These are phyloP conservation scores for Pollenia angustigena DNA, from an alignment of 2,888 invertebrate genomes.

Conservation along the genomic window DNA sequence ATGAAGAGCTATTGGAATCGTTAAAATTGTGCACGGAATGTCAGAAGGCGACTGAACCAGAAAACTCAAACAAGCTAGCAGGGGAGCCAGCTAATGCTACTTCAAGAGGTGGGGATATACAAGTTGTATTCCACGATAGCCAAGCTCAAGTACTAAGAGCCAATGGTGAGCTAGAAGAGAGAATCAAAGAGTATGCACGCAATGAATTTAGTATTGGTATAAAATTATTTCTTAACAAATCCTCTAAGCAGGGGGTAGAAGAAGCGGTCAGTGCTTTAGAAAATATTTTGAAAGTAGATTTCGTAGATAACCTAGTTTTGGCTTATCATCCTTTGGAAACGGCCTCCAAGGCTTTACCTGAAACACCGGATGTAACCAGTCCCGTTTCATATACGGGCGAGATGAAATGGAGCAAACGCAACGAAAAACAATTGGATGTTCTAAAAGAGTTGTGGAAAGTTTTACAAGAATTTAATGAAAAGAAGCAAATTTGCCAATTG, in stretches of 20 bases:
- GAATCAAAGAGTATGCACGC: conserved; percentile 89
- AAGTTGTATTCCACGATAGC: conserved; percentile 73
- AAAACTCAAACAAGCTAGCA: neutral
- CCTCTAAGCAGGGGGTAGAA: conserved; percentile 85
- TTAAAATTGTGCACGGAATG: conserved; percentile 86
- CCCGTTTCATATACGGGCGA: conserved; percentile 72
- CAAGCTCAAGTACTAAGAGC: conserved; percentile 86
- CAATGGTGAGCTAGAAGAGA: conserved; percentile 87
- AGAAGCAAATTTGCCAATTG: conserved; percentile 88
- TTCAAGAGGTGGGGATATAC: conserved; percentile 61
- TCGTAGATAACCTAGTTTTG: conserved; percentile 92
- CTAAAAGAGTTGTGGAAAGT: conserved; percentile 91
- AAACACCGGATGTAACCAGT: conserved; percentile 74
- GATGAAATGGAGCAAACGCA: conserved; percentile 85
- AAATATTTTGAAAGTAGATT: conserved; percentile 88
- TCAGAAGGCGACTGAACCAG: conserved; percentile 75
- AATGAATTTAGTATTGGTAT: conserved; percentile 93
- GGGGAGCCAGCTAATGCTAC: conserved; percentile 25
- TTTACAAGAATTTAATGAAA: conserved; percentile 89
- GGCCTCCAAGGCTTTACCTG: conserved; percentile 75
- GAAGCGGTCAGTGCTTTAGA: conserved; percentile 91
- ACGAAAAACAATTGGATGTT: conserved; percentile 85
- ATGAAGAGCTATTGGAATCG: conserved; percentile 91
- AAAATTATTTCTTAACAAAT: conserved; percentile 92
- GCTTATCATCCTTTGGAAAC: conserved; percentile 87